Percentiles rank a stretch among this genome's conserved stretches.
These are phyloP conservation scores for Bilobella aurantiaca DNA, from an alignment of 1,140 invertebrate genomes.

Conservation along the genomic window DNA sequence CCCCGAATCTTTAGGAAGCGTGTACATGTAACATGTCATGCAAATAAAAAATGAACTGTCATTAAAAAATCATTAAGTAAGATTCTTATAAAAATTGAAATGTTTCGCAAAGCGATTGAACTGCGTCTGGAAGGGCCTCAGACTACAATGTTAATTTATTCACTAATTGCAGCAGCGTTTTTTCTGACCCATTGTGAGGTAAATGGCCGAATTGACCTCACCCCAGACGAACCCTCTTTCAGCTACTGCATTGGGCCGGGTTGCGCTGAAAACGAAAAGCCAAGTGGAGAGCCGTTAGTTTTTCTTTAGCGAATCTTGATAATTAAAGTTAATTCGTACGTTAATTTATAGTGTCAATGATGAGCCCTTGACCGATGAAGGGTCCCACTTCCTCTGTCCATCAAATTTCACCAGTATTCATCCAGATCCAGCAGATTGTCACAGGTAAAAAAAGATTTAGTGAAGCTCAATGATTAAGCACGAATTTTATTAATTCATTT, in stretches of 20 bases:
- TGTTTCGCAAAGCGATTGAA: too few relatives aligned
- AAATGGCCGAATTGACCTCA: background rate
- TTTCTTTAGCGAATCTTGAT: background rate
- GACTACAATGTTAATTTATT: background rate
- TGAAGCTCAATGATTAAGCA: background rate
- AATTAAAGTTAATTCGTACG: background rate
- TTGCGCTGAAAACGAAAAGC: background rate
- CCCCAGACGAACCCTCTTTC: background rate
- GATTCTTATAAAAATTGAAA: too few relatives aligned
- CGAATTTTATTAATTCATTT: background rate
- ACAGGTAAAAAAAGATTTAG: background rate
- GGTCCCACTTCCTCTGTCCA: background rate
- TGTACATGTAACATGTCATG: too few relatives aligned
- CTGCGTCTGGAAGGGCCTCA: background rate
- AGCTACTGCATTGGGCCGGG: background rate
- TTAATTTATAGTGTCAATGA: background rate
- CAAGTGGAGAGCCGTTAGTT: background rate
- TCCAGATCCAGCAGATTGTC: background rate
- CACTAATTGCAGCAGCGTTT: background rate
- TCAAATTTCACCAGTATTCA: background rate
- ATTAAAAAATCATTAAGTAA: constrained; percentile 3
- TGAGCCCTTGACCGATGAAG: background rate
- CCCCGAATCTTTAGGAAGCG: too few relatives aligned
- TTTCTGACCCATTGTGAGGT: background rate
- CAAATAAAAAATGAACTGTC: too few relatives aligned